phyloP scores from a whole-genome alignment of 2,888 invertebrate genomes.

The Himalopsyche anomala region DNA sequence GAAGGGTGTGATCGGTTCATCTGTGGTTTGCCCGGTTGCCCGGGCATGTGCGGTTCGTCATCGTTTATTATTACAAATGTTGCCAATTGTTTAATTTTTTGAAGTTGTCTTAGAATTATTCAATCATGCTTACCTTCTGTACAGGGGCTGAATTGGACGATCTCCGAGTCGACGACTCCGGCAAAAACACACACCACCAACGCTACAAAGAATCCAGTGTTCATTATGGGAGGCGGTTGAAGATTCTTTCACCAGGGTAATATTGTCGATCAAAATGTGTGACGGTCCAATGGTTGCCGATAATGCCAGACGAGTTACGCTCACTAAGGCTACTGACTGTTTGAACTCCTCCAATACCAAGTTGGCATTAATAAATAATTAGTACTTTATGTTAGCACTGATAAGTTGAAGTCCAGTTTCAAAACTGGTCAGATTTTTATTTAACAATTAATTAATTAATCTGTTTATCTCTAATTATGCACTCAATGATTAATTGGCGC shows the following conservation, averaged over 20 bases:
- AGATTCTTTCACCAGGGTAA: not conserved
- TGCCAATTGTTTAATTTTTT: too few relatives aligned
- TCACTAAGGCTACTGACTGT: not conserved
- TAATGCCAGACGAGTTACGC: not conserved
- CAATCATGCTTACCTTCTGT: not conserved
- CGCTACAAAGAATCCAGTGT: not conserved
- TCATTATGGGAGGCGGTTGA: not conserved
- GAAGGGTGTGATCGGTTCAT: too few relatives aligned
- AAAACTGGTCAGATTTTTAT: not conserved
- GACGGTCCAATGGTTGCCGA: not conserved
- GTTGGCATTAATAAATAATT: slow-evolving; percentile 16
- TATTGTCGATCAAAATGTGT: not conserved
- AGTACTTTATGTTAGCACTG: not conserved
- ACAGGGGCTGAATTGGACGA: not conserved
- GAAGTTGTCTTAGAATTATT: too few relatives aligned
- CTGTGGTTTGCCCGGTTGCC: too few relatives aligned
- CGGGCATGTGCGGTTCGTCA: too few relatives aligned
- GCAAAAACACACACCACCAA: not conserved
- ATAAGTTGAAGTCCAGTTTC: not conserved
- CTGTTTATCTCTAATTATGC: not conserved
- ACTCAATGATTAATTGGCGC: not conserved
- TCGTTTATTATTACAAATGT: too few relatives aligned
- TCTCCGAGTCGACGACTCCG: not conserved
- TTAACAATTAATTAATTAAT: not conserved
- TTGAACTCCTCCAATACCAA: not conserved